phyloP scores from a whole-genome alignment of 2,113 vertebrate genomes.

The Cavia porcellus region DNA sequence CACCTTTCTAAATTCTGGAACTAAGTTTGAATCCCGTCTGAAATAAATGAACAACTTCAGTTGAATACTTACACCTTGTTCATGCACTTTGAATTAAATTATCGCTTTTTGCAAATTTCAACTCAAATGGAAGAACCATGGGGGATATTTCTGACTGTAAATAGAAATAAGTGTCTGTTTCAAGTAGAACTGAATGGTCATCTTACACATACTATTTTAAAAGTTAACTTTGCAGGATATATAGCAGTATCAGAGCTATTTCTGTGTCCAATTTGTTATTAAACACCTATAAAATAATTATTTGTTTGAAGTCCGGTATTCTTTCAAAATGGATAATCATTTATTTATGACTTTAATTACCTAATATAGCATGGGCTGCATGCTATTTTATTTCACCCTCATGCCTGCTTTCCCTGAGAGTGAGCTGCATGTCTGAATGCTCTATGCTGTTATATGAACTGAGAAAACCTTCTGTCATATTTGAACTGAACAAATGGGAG shows the following conservation, averaged over 20 bases:
- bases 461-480: not conserved
- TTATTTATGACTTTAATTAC: constrained; percentile 54
- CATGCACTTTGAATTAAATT: constrained; percentile 64
- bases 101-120: constrained; percentile 64
- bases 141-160: constrained; percentile 47
- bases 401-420: not conserved
- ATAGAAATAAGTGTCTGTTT: constrained; percentile 61
- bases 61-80: constrained; percentile 39
- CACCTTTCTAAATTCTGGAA: constrained; percentile 59
- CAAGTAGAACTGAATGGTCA: constrained; percentile 60
- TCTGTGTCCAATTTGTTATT: constrained; percentile 69
- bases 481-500: not conserved
- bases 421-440: not conserved
- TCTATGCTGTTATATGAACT: not conserved
- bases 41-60: constrained; percentile 53
- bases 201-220: constrained; percentile 77
- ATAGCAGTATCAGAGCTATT: constrained; percentile 68
- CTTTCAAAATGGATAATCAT: constrained; percentile 73
- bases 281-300: constrained; percentile 75
- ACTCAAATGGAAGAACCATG: constrained; percentile 72
- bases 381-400: not conserved
- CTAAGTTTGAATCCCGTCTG: constrained; percentile 67
- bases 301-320: constrained; percentile 75
- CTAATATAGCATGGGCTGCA: not conserved
- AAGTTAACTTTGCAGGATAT: constrained; percentile 72